Percentiles rank a stretch among this genome's conserved stretches.
These are phyloP conservation scores for Drosophila guanche DNA, from an alignment of 1,140 invertebrate species.

Conservation along the genomic window DNA sequence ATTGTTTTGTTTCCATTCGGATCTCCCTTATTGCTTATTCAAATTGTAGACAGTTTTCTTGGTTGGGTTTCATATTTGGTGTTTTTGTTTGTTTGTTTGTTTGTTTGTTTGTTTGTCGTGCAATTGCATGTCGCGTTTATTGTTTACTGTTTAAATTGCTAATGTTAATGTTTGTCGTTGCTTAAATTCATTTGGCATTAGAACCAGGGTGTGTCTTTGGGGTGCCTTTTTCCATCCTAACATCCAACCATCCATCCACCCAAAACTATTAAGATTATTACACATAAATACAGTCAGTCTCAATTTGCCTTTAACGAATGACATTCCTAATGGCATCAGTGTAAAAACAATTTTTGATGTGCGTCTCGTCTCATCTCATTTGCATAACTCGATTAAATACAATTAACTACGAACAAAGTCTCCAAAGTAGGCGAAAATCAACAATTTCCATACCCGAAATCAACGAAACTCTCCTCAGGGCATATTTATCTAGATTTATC, in stretches of 20 bases:
- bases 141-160: slow-evolving; percentile 51
- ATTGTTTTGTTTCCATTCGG: slow-evolving; percentile 41
- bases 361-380: slow-evolving; percentile 46
- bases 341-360: slow-evolving; percentile 73
- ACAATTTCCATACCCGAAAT: slow-evolving; percentile 9
- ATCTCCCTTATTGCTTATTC: slow-evolving; percentile 63
- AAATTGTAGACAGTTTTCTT: slow-evolving; percentile 54
- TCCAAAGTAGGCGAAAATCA: slow-evolving; percentile 19
- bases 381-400: slow-evolving; percentile 26
- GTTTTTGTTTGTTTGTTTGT: slow-evolving; percentile 8
- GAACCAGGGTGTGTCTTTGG: slow-evolving; percentile 8
- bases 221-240: background rate
- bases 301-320: slow-evolving; percentile 78
- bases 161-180: slow-evolving; percentile 43
- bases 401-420: slow-evolving; percentile 21
- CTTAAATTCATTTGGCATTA: slow-evolving; percentile 48
- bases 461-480: too few relatives aligned
- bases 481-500: too few relatives aligned
- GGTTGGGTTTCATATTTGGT: background rate
- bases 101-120: background rate
- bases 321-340: slow-evolving; percentile 76
- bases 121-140: slow-evolving; percentile 34
- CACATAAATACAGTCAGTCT: slow-evolving; percentile 81
- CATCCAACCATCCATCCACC: too few relatives aligned
- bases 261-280: slow-evolving; percentile 55